phyloP scores from a whole-genome alignment of 2,888 invertebrate genomes.

The Lasioglossum oenotherae region DNA sequence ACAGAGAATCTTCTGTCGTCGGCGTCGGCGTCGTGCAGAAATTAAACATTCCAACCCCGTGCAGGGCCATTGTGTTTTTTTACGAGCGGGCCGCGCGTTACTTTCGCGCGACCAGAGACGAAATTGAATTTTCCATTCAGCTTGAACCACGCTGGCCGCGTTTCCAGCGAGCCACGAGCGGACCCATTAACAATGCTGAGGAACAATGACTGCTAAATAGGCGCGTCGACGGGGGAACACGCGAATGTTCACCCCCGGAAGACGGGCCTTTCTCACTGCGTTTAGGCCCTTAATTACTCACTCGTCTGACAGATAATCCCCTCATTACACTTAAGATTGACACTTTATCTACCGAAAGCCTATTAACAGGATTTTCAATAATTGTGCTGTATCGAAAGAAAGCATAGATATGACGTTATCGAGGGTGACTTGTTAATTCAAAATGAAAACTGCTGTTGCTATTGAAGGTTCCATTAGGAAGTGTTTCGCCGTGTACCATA shows the following conservation, averaged over 20 bases:
- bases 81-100: constrained; percentile 45
- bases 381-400: too few species aligned
- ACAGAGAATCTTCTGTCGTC: neutral
- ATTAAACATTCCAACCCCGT: constrained; percentile 60
- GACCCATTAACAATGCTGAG: constrained; percentile 58
- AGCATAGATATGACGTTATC: too few species aligned
- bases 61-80: constrained; percentile 4
- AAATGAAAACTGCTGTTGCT: too few species aligned
- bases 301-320: neutral
- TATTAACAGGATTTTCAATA: too few species aligned
- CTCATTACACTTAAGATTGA: neutral
- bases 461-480: too few species aligned
- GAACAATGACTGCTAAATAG: constrained; percentile 65
- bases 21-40: neutral
- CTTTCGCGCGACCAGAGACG: constrained; percentile 59
- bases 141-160: constrained; percentile 24
- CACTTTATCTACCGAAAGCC: too few species aligned
- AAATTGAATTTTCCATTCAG: constrained; percentile 71
- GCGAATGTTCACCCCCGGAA: neutral
- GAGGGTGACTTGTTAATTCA: too few species aligned
- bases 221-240: constrained; percentile 28
- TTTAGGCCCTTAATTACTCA: neutral
- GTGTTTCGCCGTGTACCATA: too few species aligned
- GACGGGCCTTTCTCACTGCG: neutral
- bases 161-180: constrained; percentile 25